These are phyloP conservation scores for Pammene fasciana DNA, from an alignment of 2,888 invertebrate species.

Conservation along the genomic window DNA sequence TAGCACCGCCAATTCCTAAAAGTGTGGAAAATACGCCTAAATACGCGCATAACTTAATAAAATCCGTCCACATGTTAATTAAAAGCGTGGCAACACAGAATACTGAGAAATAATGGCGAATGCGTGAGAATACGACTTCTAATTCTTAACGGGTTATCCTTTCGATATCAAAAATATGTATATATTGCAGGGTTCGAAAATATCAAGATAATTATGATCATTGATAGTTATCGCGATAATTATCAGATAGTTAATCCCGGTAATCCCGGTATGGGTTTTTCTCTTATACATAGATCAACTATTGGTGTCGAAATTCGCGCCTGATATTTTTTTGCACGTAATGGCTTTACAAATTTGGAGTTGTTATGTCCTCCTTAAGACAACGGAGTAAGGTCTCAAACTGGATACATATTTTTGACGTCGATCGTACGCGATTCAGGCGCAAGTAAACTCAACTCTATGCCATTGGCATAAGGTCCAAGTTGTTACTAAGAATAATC, in stretches of 20 bases:
- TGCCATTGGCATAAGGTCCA: background rate
- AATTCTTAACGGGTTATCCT: background rate
- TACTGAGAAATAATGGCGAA: slow-evolving; percentile 29
- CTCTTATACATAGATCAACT: too few species aligned
- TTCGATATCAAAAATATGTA: background rate
- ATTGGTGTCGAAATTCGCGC: too few species aligned
- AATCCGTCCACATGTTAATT: slow-evolving; percentile 14
- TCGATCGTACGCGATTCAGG: background rate
- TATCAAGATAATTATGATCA: too few species aligned
- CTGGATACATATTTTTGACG: too few species aligned
- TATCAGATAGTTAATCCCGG: too few species aligned
- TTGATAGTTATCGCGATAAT: too few species aligned
- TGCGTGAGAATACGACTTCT: slow-evolving; percentile 7
- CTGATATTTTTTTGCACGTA: too few species aligned
- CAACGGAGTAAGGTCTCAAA: too few species aligned
- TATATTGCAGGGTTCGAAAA: too few species aligned
- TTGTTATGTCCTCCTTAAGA: too few species aligned
- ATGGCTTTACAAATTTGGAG: too few species aligned
- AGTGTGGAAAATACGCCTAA: slow-evolving; percentile 13
- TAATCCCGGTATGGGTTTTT: too few species aligned
- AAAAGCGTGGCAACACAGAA: slow-evolving; percentile 34
- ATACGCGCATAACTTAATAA: slow-evolving; percentile 19
- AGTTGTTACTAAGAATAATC: background rate
- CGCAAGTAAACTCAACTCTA: background rate
- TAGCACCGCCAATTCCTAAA: slow-evolving; percentile 1